These are phyloP conservation scores for Psilopsiagon aurifrons DNA, from an alignment of 2,113 vertebrate genomes.

Conservation along the genomic window DNA sequence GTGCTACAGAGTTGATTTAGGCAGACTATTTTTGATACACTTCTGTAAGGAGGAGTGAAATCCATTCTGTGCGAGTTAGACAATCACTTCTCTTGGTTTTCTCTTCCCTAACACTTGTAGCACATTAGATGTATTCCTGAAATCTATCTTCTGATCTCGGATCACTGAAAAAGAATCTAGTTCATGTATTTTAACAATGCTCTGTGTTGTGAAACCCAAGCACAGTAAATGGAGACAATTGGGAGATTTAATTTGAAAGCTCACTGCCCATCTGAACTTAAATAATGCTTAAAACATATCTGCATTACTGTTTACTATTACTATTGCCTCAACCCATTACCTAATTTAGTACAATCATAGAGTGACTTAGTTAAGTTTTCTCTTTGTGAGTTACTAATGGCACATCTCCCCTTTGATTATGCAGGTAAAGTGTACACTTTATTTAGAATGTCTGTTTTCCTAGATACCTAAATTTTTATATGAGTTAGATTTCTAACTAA, in stretches of 20 bases:
- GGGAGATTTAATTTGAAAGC: background rate
- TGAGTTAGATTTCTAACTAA: background rate
- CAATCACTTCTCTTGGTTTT: background rate
- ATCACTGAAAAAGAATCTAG: background rate
- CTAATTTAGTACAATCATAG: background rate
- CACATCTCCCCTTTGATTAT: background rate
- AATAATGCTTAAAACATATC: background rate
- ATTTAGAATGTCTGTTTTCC: background rate
- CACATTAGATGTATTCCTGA: background rate
- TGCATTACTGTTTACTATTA: background rate
- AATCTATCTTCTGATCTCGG: background rate
- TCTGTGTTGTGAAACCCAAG: background rate
- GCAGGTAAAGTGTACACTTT: background rate
- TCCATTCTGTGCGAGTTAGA: background rate
- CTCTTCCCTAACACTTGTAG: background rate
- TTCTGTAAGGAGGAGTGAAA: background rate
- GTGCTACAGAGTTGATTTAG: background rate
- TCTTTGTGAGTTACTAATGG: background rate
- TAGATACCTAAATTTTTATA: background rate
- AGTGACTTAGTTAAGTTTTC: background rate
- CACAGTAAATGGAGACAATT: background rate
- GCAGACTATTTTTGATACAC: background rate
- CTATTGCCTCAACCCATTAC: background rate
- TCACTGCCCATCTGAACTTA: background rate
- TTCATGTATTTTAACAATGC: background rate